Base-by-base conservation (phyloP, 37 sponge, comb jelly and placozoan species). In the Petrosia ficiformis region DNA sequence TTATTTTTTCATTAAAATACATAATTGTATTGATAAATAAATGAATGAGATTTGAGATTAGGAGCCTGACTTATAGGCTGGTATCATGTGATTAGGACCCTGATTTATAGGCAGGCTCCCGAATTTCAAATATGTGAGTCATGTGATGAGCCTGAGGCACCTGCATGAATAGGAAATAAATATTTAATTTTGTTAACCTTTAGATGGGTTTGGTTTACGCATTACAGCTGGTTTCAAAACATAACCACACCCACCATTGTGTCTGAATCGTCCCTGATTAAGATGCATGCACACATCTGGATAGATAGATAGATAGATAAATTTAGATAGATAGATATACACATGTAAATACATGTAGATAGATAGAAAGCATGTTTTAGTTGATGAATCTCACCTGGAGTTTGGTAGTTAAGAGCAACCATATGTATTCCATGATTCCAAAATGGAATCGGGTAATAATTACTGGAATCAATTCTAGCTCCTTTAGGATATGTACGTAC, bases 191-290 rank as follows among this genome's bases (percentile, higher is more conserved):
- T 29, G 30, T 16, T 29, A 52, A 42, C 65, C 19, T 35, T 56
- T 71, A 1, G 48, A 75, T 4, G 71, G 65, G 16, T 68, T 36
- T 31, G 74, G 67, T 39, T 57, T 73, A 54, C 87, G 82, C 79
- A 90, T 73, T 48, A 84, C 68, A 6, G 57, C 68, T 30, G 92
- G 92, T 66, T 91, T 91, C 52, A 91, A 67, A 41, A 86, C 76
- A 71, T 91, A 91, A 39, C 92, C 92, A 83, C 92, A 91, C 70
- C 79, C 83, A 44, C 88, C 92, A 76, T 91, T 91, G 19, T 77
- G 76, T 43, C 92, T 72, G 65, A 91, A 91, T 42, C 78, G 66
- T 19, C 92, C 92, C 57, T 91, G 92, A 80, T 91, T 91, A 36
- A 91, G 70, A 29, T 86, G 83, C 87, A 91, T 83, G 54, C 31